Evolutionary conservation across 1,140 invertebrate genomes (phyloP).

Genomic region (Drosophila varians): DNA sequence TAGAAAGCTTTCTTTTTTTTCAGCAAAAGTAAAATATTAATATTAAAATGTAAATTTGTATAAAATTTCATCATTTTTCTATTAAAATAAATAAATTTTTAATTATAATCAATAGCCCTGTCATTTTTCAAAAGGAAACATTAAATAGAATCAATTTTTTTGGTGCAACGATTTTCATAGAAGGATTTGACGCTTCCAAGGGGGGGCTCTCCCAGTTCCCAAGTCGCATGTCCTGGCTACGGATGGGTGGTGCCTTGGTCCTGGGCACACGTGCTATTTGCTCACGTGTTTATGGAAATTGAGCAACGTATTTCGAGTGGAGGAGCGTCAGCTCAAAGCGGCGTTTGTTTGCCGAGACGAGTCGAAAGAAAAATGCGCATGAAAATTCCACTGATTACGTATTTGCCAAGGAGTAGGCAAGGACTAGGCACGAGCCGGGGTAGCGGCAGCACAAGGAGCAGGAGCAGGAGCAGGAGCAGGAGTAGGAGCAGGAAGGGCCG

Average conservation of each 20-base stretch:
- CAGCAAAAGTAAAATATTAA: too few species aligned
- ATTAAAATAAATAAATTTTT: too few species aligned
- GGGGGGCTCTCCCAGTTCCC: background rate
- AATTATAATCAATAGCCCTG: too few species aligned
- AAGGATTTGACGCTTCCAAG: background rate
- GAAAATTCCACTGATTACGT: conserved; percentile 79
- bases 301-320: conserved; percentile 75
- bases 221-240: background rate
- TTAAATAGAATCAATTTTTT: background rate
- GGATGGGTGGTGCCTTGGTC: background rate
- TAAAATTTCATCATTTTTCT: too few species aligned
- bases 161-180: background rate
- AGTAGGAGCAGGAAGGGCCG: background rate
- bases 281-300: conserved; percentile 82
- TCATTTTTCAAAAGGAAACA: background rate
- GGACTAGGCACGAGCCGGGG: background rate
- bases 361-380: conserved; percentile 62
- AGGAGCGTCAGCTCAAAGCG: conserved; percentile 55
- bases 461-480: background rate
- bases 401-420: conserved; percentile 50
- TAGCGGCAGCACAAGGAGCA: background rate
- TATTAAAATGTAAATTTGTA: too few species aligned
- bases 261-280: conserved; percentile 75
- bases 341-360: conserved; percentile 56
- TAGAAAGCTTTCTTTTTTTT: too few species aligned